Base-by-base conservation (phyloP, 2,888 invertebrate species). In the Pyrgus malvae region DNA sequence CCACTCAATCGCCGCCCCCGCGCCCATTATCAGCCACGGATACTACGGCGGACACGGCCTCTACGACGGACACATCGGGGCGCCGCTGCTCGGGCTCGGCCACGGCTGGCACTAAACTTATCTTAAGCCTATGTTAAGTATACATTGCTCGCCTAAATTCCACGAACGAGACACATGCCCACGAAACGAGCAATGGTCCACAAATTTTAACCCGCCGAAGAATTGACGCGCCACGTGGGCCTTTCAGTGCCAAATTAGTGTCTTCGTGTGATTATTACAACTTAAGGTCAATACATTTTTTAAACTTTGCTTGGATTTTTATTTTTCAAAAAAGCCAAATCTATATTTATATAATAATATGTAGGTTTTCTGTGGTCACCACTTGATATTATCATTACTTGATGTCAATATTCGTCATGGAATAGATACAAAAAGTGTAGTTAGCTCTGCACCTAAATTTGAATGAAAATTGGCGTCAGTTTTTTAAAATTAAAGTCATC, bases 51-150 rank as follows among this genome's bases (percentile, higher is more conserved):
- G 21, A 6, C 75, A 71, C 29, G 67, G 73, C 42, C 49, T 67
- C 2, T 57, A 61, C 53, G 58, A 74, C 68, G 40, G 74, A 14
- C 66, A 69, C 11, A 56, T 68, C 48, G 67, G 69, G 38, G 68
- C 66, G 1, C 65, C 66, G 1, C 60, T 69, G 9, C 53, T 70
- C 6, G 68, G 66, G 12, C 63, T 82, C n/a, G 80, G 82, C 2
- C 83, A 83, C 48, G 78, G 82, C 33, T 82, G 83, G 82, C 80
- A 76, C 71, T 80, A 68, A 64, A 48, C 33, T 40, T 45, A 7
- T 33, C 42, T 17, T 42, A 50, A 49, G 31, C 33, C 25, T 50
- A 50, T n/a, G 8, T 33, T 50, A 50, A 50, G 50, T 50, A 7
- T 17, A 17, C 33, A 25, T 23, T 35, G 41, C 25, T 41, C 33